Evolutionary conservation across 2,113 vertebrate species (phyloP).

Genomic region (Stigmatopora nigra): DNA sequence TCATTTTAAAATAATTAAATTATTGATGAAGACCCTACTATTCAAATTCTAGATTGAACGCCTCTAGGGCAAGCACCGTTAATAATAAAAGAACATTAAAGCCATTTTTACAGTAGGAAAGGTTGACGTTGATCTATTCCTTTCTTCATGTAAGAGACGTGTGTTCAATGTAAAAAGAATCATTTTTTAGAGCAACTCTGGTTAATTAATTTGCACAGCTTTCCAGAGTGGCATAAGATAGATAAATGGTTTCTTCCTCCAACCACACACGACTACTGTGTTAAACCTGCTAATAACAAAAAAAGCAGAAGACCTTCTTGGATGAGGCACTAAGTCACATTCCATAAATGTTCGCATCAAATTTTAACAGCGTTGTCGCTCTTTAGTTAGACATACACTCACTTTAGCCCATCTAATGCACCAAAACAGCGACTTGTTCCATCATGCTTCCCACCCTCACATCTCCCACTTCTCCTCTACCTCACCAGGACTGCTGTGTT

Average conservation of each 20-base stretch:
- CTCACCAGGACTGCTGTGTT: slow-evolving; percentile 22
- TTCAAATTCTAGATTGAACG: too few species aligned
- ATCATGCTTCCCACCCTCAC: slow-evolving; percentile 1
- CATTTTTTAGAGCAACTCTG: too few species aligned
- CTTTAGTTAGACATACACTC: background rate
- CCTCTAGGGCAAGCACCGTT: too few species aligned
- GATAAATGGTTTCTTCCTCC: background rate
- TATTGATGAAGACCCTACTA: too few species aligned
- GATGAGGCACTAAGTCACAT: background rate
- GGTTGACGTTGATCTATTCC: too few species aligned
- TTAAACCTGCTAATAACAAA: background rate
- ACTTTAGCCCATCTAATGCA: background rate
- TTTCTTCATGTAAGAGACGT: too few species aligned
- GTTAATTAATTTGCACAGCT: too few species aligned
- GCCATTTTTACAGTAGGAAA: too few species aligned
- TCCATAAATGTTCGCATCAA: background rate
- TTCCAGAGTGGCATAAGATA: background rate
- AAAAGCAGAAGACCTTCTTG: background rate
- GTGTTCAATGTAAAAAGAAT: too few species aligned
- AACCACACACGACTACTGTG: background rate
- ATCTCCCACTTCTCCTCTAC: slow-evolving; percentile 5
- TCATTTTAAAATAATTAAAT: too few species aligned
- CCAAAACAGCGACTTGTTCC: background rate
- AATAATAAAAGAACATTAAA: too few species aligned
- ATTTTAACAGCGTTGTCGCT: slow-evolving; percentile 1